Conservation (phyloP, 1,140 invertebrate species). For the Spodoptera litura region DNA sequence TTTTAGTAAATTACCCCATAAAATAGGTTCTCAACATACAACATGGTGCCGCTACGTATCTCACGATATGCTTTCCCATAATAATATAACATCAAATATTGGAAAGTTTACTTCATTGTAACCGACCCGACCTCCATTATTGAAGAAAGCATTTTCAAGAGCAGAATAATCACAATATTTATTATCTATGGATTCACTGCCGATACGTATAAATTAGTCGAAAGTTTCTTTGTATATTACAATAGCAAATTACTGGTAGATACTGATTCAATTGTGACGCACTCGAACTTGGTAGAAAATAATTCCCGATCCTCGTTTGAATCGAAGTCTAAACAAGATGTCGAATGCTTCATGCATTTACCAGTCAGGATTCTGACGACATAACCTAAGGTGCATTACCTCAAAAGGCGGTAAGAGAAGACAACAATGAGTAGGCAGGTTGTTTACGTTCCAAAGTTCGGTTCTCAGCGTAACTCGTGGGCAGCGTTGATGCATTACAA, state of each 20-base stretch:
- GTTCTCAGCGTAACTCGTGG: constrained; percentile 11
- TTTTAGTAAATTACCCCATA: too few species aligned
- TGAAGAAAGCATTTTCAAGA: constrained; percentile 17
- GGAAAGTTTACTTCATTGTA: constrained; percentile 21
- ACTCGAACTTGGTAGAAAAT: not conserved
- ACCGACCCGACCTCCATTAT: constrained; percentile 3
- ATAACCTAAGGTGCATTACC: not conserved
- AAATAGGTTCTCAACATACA: too few species aligned
- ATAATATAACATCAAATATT: constrained; percentile 15
- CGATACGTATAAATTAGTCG: not conserved
- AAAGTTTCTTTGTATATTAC: not conserved
- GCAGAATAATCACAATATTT: constrained; percentile 10
- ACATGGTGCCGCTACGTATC: too few species aligned
- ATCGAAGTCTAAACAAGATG: not conserved
- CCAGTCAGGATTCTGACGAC: not conserved
- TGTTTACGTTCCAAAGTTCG: constrained; percentile 34
- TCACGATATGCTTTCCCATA: not conserved
- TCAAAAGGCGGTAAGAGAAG: not conserved
- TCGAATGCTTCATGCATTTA: not conserved
- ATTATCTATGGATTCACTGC: not conserved
- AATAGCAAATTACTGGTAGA: not conserved
- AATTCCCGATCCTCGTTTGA: not conserved
- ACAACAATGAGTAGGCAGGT: constrained; percentile 18
- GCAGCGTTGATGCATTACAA: not conserved
- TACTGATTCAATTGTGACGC: not conserved